Evolutionary conservation across 1,140 invertebrate species (phyloP), one percentile per base, ranked within the genome.

Genomic region (Scaptomyza pallida): DNA sequence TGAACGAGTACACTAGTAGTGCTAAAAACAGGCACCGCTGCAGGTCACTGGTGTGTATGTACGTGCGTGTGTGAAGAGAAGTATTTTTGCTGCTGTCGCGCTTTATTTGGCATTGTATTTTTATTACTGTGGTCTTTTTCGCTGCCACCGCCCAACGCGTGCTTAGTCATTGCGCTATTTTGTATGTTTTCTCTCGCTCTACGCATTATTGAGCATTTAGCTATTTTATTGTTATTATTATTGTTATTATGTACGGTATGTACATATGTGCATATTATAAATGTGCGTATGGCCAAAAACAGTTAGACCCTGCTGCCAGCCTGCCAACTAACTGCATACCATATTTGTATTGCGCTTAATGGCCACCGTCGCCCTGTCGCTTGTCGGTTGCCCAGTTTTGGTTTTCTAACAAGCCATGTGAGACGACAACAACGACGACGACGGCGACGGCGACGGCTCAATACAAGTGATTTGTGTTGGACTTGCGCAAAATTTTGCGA

Each of bases 101-200:
- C 80, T 85, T 76, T 73, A 85, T 83, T 83, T 78, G 79, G 79
- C 62, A 75, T 75, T 83, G 57, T 69, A 59, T 3, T 78, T 72
- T 83, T 55, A 65, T 80, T 63, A 72, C 62, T 67, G 40, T 41
- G 41, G 40, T 17, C 45, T 9, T 19, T 17, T 63, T 35, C n/a
- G n/a, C n/a, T 60, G 55, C 40, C 55, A 43, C 55, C 61, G 72
- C 68, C 61, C 68, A 55, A 50, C 35, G 35, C 15, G 35, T 17
- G 43, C 51, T 63, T 55, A 60, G 13, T 50, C 68, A 15, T 12
- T 41, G 26, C 15, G 16, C 44, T 26, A 21, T n/a, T n/a, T 4
- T 26, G 26, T 30, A 30, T 30, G 35, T 13, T n/a, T 19, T 41
- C 35, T 40, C 35, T 40, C 48, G 33, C 37, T 70, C 62, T 70